Evolutionary conservation across 2,113 vertebrate genomes (phyloP).

Genomic region (Labeo rohita): DNA sequence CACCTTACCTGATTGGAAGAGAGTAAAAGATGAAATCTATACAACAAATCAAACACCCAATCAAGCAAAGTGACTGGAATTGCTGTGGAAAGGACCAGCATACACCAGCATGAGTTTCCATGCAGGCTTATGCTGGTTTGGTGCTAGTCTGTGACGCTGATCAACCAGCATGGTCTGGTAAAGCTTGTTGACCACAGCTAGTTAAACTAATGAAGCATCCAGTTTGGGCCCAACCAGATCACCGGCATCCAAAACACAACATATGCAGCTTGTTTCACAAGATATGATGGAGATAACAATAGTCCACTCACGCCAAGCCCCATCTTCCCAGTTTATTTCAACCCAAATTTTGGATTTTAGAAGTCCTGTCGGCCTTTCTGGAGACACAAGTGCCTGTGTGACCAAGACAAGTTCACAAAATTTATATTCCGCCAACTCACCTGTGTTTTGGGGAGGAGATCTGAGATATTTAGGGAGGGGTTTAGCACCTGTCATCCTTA

Average conservation of each 20-base stretch:
- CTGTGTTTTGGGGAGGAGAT: slow-evolving; percentile 64
- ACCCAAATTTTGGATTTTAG: slow-evolving; percentile 2
- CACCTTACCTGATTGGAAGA: neutral
- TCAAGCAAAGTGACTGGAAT: neutral
- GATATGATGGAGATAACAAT: slow-evolving; percentile 47
- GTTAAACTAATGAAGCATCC: neutral
- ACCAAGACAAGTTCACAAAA: slow-evolving; percentile 50
- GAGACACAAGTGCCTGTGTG: slow-evolving; percentile 65
- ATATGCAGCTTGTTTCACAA: neutral
- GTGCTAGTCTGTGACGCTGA: neutral
- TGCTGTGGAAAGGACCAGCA: neutral
- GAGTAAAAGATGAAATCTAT: neutral
- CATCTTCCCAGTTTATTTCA: slow-evolving; percentile 65
- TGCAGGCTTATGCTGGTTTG: neutral
- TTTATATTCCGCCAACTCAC: slow-evolving; percentile 70
- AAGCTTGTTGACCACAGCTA: neutral
- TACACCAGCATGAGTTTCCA: neutral
- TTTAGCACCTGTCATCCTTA: slow-evolving; percentile 10
- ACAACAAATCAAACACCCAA: neutral
- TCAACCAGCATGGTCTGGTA: neutral
- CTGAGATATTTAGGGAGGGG: slow-evolving; percentile 2
- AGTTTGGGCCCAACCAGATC: neutral
- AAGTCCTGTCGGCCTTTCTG: slow-evolving; percentile 55
- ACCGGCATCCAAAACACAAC: slow-evolving; percentile 20
- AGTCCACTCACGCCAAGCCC: slow-evolving; percentile 76